Base-by-base conservation (phyloP, 2,797 vertebrate species). In the Enteromius fasciolatus region DNA sequence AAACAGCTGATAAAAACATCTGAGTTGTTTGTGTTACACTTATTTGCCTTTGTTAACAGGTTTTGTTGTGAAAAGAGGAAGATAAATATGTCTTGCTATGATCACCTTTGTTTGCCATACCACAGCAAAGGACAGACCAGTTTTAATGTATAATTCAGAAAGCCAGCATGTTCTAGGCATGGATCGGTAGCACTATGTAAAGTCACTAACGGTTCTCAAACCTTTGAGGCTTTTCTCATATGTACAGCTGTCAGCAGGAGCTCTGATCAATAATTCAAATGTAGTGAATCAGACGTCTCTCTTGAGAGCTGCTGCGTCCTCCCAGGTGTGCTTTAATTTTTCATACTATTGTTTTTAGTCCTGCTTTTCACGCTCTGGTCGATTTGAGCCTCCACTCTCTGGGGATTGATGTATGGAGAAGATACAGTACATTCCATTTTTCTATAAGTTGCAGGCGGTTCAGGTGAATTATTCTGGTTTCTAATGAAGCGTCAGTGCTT, bases 231-330 rank as follows among this genome's bases (percentile, higher is more conserved):
- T 70, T 18, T 73, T 66, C 57, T 69, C 48, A 25, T 57, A 57
- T 50, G 77, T 67, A 66, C 76, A 73, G 41, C 61, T 73, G 54
- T 50, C 68, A 66, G 57, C 44, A 79, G 14, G 23, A 31, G 41
- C 76, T 82, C 28, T 75, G 88, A 90, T 92, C 84, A 91, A 90
- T 92, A 91, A 92, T 92, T 92, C 74, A 92, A 77, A 86, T 83
- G 73, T 84, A 77, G 83, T 84, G 82, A 85, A 83, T 81, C 46
- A 76, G 23, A 44, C 81, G 64, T 69, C 86, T 78, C 57, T 83
- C 82, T 74, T n/a, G 83, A 84, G 75, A 69, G 23, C 50, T 39
- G n/a, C 14, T 8, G 52, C 28, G 50, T 79, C 73, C 28, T 72
- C 67, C 54, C 84, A 69, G 83, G 79, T 84, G 25, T 15, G 25